Evolutionary conservation across 2,888 invertebrate species (phyloP), one percentile per base, ranked within the genome.

Genomic region (Leucoma salicis): DNA sequence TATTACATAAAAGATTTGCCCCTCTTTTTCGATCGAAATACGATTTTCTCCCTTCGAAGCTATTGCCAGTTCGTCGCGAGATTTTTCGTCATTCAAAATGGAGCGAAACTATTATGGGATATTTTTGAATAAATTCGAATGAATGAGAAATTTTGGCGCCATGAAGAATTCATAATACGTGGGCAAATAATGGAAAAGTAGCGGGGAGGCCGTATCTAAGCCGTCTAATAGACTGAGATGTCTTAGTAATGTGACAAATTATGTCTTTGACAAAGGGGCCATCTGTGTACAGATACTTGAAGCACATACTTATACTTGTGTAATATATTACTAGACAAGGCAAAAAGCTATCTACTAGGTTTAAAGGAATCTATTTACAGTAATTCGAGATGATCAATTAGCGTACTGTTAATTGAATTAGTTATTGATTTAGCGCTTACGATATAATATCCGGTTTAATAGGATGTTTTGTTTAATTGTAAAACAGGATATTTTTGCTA

Each of bases 1-100:
- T 89, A 88, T 87, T 87, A 86, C 87, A 88, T 87, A 89, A 89
- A 89, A 89, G 88, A 87, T 88, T 88, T 88, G 80, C 85, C 87
- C 61, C 87, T 86, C 86, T 84, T 78, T n/a, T 82, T 82, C 80
- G 83, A 86, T 86, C 82, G 81, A 87, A 88, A 88, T 88, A 81
- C 85, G 89, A 88, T 89, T 88, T 89, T 84, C 85, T 84, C 83
- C 82, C 82, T 81, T 78, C 75, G 70, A 73, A 82, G 81, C 81
- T 85, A 87, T 87, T 83, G 83, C 77, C 78, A 80, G 80, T 63
- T 80, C 82, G 81, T 74, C 80, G 80, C 74, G 68, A 21, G 78
- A 80, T 81, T 85, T 86, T 85, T 78, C 76, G 73, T 79, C 69
- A 82, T 87, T 84, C 78, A 84, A 86, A 81, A 74, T 66, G 75